These are phyloP conservation scores for Micropoecilia bifurca DNA, from an alignment of 2,797 vertebrate species.

Conservation along the genomic window DNA sequence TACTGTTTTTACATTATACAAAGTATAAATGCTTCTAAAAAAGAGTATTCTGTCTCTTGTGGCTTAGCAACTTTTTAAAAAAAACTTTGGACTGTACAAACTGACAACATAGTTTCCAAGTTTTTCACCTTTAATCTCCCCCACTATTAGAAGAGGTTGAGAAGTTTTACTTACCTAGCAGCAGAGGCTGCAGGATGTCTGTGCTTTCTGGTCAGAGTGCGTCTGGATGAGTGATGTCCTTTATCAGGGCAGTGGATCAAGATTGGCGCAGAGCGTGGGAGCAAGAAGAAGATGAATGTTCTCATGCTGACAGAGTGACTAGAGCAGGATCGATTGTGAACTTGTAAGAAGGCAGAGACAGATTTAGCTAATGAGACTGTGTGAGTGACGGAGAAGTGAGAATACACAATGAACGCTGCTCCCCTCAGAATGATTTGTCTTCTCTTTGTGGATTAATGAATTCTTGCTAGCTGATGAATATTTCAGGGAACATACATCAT, in stretches of 20 bases:
- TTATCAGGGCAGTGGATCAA: neutral
- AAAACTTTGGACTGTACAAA: neutral
- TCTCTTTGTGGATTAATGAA: slow-evolving; percentile 7
- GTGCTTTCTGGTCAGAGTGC: neutral
- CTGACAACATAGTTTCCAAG: neutral
- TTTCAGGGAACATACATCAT: slow-evolving; percentile 3
- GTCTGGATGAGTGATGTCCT: neutral
- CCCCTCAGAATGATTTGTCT: slow-evolving; percentile 5
- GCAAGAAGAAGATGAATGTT: slow-evolving; percentile 27
- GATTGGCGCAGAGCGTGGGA: slow-evolving; percentile 17
- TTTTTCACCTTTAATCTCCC: neutral
- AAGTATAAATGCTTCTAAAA: neutral
- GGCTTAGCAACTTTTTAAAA: neutral
- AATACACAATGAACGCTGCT: neutral
- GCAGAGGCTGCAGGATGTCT: neutral
- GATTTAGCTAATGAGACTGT: slow-evolving; percentile 23
- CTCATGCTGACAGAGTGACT: slow-evolving; percentile 14
- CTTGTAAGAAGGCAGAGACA: slow-evolving; percentile 7
- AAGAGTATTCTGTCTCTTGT: neutral
- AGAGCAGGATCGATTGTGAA: slow-evolving; percentile 13
- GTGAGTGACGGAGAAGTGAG: neutral
- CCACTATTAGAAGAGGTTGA: neutral
- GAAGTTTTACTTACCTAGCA: neutral
- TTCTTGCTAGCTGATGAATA: slow-evolving; percentile 17
- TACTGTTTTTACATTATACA: neutral